Evolutionary conservation across 2,113 vertebrate genomes (phyloP).

Genomic region (Regulus satrapa): DNA sequence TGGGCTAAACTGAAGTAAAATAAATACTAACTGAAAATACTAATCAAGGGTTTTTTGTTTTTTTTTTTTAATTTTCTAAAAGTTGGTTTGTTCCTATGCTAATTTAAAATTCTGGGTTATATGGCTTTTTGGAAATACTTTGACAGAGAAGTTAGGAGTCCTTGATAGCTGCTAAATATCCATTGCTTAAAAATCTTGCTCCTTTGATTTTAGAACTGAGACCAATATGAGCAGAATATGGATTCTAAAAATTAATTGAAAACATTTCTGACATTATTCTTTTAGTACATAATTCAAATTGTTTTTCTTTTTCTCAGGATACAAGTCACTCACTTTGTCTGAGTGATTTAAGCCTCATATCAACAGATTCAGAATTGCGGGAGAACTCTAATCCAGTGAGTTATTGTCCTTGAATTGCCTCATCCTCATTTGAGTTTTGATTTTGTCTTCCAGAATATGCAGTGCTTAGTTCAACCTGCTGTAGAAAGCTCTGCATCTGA

Average conservation of each 20-base stretch:
- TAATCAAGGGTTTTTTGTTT: too few species aligned
- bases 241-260: background rate
- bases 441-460: background rate
- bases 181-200: background rate
- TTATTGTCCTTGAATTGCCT: background rate
- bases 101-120: background rate
- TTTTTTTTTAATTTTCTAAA: too few species aligned
- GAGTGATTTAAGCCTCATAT: constrained; percentile 94
- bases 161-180: background rate
- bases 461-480: background rate
- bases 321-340: constrained; percentile 95
- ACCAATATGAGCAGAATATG: background rate
- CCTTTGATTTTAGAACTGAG: background rate
- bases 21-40: background rate
- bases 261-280: background rate
- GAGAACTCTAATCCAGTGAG: constrained; percentile 90
- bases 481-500: background rate
- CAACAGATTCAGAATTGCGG: constrained; percentile 90
- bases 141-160: background rate
- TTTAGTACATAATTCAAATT: background rate
- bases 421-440: background rate
- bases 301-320: constrained; percentile 77
- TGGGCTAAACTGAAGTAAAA: background rate
- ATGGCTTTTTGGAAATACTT: background rate
- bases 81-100: background rate